Evolutionary conservation across 2,888 invertebrate species (phyloP), one percentile per base, ranked within the genome.

Genomic region (Scaptomyza flava): DNA sequence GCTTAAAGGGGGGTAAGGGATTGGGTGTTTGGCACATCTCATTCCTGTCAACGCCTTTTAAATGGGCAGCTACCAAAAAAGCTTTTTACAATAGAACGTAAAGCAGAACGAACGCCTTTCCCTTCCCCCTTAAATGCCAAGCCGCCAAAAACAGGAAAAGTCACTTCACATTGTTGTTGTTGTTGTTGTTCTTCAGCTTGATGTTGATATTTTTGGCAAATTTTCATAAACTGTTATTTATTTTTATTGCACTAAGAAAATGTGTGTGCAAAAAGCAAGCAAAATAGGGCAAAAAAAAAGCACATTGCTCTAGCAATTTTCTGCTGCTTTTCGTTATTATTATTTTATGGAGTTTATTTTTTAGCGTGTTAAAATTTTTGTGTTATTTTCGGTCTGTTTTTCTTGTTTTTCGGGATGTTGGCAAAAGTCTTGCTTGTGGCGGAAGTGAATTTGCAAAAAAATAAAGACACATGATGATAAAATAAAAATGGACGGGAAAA

Each of bases 201-300:
- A 59, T 77, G 62, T 52, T 84, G 77, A 80, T 86, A 86, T 87
- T 87, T 87, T 84, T 84, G 84, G 87, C 84, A 85, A 85, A 85
- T 88, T 84, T 85, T 87, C 89, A 88, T 87, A 84, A 84, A 88
- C 87, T 84, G 76, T 81, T 84, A 84, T 81, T 87, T 88, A 87
- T 87, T 79, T 84, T 77, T 76, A 84, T 84, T 74, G 81, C 88
- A 87, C 73, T 76, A 82, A 71, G 70, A 81, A 81, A 87, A 77
- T 72, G 56, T 61, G 56, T 61, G 61, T 58, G 68, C 64, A 67
- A 67, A 71, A 64, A 53, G 41, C 5, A 46, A 42, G 59, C 4
- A 14, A 47, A 63, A 42, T 3, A 14, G 43, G 60, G 38, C 3
- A 38, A 23, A 14, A 46, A 20, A 31, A 46, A 23, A n/a, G 53